Conservation (phyloP, 2,797 vertebrate species). For the Sebastes alutus region DNA sequence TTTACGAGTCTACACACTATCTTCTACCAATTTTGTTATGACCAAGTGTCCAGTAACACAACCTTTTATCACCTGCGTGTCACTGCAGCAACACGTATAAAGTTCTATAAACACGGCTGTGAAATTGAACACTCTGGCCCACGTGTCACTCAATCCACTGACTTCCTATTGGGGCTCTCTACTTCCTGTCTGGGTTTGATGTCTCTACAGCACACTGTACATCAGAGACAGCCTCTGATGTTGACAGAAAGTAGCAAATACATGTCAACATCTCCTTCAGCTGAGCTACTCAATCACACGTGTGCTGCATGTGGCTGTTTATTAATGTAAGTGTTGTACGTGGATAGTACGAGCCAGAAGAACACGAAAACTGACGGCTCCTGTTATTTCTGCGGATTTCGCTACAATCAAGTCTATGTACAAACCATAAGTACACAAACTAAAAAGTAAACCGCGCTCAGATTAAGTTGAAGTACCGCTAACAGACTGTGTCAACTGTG, state of each 20-base stretch:
- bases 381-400: slow-evolving; percentile 56
- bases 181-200: slow-evolving; percentile 44
- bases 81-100: not conserved
- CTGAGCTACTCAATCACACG: slow-evolving; percentile 1
- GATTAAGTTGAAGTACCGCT: slow-evolving; percentile 77
- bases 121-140: not conserved
- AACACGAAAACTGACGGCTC: slow-evolving; percentile 7
- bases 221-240: slow-evolving; percentile 22
- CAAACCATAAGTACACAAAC: slow-evolving; percentile 71
- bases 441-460: slow-evolving; percentile 69
- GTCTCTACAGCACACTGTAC: slow-evolving; percentile 1
- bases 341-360: not conserved
- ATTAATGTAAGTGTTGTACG: slow-evolving; percentile 18
- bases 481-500: slow-evolving; percentile 81
- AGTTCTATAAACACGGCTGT: not conserved
- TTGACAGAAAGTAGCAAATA: slow-evolving; percentile 51
- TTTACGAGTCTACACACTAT: not conserved
- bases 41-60: not conserved
- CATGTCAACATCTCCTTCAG: slow-evolving; percentile 33
- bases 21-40: not conserved
- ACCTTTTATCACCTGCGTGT: not conserved
- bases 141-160: slow-evolving; percentile 10
- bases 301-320: slow-evolving; percentile 29
- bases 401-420: slow-evolving; percentile 58
- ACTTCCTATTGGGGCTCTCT: slow-evolving; percentile 34